Evolutionary conservation across 1,140 invertebrate species (phyloP).

Genomic region (Portunus trituberculatus): DNA sequence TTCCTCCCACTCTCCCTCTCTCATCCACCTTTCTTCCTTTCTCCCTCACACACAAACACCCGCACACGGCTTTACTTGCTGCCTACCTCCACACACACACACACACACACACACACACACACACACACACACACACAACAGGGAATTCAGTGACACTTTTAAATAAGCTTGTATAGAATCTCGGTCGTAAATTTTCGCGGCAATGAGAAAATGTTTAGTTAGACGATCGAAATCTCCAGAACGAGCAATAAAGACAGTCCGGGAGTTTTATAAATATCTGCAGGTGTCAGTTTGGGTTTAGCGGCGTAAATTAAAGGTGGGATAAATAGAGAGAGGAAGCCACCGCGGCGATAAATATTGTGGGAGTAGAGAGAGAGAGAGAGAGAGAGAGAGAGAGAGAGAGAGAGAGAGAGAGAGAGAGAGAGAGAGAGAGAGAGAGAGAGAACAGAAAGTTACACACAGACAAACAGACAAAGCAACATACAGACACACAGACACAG

Average conservation of each 20-base stretch:
- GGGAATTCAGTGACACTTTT: too few relatives aligned
- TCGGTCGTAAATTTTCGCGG: not conserved
- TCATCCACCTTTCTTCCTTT: not conserved
- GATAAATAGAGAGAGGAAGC: not conserved
- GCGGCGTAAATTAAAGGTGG: slow-evolving; percentile 11
- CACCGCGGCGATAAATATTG: not conserved
- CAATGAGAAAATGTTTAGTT: not conserved
- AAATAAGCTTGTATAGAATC: too few relatives aligned
- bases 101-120: too few relatives aligned
- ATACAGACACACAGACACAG: not conserved
- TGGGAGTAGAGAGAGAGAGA: not conserved
- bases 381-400: too few relatives aligned
- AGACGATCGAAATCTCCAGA: not conserved
- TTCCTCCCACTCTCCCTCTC: not conserved
- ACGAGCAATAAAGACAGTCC: not conserved
- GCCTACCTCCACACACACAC: not conserved
- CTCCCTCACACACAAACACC: not conserved
- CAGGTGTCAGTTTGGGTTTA: not conserved
- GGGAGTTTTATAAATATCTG: not conserved
- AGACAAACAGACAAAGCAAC: not conserved
- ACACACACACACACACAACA: too few relatives aligned
- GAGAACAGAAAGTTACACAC: not conserved
- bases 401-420: slow-evolving; percentile 11
- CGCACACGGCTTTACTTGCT: too few relatives aligned
- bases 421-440: not conserved